Base-by-base conservation (phyloP, 2,797 vertebrate species). In the Phyllotis vaccarum region DNA sequence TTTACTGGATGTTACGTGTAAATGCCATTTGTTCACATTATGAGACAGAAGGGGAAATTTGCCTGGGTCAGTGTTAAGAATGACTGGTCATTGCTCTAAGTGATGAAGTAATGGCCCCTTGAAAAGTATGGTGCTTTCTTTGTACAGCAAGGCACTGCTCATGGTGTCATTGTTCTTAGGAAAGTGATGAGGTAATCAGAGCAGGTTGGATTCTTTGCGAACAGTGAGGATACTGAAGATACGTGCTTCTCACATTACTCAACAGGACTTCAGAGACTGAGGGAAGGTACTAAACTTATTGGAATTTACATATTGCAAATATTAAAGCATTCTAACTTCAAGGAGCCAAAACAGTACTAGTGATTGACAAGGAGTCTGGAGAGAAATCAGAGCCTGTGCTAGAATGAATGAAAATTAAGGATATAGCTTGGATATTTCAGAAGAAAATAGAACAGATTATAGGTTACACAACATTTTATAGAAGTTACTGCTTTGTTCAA, bases 231-330 rank as follows among this genome's bases (percentile, higher is more conserved):
- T 49, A 64, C 24, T 90, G 10, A 86, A 93, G 56, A 60, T 46
- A 46, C 19, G 0, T 11, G 27, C 37, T 17, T 80, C 37, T 70
- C 27, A 82, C 43, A 90, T 31, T 46, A 6, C 34, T 89, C 49
- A 70, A 46, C 7, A 86, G 21, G n/a, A 91, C 87, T 93, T 90
- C 83, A 58, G 34, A 90, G n/a, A 76, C 22, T 66, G 34, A 12
- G 5, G 40, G 9, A 94, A 16, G 70, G 58, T 80, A 4, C 8
- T 75, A 78, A 95, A 83, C 93, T 31, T 93, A 49, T 58, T 86
- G 37, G 88, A 94, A 89, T 95, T 86, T 92, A 93, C 17, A 68
- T 8, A 89, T 5, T 24, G 74, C 89, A 96, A 74, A 78, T n/a
- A 6, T 70, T 85, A 90, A 91, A 11, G 70, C 10, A 60, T 60